Evolutionary conservation across 2,797 vertebrate species (phyloP).

Genomic region (Alcedo quadribrachys): DNA sequence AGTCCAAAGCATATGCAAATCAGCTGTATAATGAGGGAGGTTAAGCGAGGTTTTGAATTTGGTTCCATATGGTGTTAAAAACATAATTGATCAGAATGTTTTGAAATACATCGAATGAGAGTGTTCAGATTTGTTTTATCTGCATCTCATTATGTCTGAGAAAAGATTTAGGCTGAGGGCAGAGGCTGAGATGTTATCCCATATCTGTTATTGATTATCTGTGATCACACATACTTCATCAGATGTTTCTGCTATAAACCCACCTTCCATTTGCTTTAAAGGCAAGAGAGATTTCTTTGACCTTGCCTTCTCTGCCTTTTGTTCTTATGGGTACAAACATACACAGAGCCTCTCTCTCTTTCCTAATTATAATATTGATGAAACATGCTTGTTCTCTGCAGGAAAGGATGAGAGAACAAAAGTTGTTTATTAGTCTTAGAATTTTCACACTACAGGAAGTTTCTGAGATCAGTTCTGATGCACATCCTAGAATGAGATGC

Average conservation of each 20-base stretch:
- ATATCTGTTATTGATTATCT: not conserved
- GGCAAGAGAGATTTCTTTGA: not conserved
- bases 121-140: constrained; percentile 27
- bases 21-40: constrained; percentile 29
- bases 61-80: constrained; percentile 48
- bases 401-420: not conserved
- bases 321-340: not conserved
- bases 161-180: constrained; percentile 15
- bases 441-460: not conserved
- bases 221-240: constrained; percentile 24
- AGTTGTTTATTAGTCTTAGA: not conserved
- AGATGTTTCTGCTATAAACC: constrained; percentile 9
- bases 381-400: not conserved
- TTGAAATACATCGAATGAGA: constrained; percentile 1
- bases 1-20: constrained; percentile 54
- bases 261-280: constrained; percentile 4
- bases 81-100: constrained; percentile 46
- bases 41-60: constrained; percentile 44
- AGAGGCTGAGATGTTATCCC: constrained; percentile 15
- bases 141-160: constrained; percentile 29
- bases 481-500: not conserved
- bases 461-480: not conserved
- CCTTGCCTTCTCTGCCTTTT: not conserved
- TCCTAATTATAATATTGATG: not conserved
- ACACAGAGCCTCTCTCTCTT: not conserved